These are phyloP conservation scores for Decapterus maruadsi DNA, from an alignment of 2,797 vertebrate species.

Conservation along the genomic window DNA sequence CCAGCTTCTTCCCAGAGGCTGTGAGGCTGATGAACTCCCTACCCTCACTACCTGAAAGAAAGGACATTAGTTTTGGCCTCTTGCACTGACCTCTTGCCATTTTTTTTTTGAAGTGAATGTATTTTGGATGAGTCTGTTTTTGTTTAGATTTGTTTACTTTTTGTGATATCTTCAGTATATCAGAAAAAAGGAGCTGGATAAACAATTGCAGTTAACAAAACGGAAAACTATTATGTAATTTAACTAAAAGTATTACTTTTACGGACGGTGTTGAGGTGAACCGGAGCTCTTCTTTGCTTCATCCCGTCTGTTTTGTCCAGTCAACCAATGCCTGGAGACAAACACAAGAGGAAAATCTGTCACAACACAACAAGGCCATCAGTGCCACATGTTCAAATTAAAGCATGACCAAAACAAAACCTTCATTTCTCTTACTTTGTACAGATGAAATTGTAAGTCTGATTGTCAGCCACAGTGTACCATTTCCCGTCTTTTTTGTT, in stretches of 20 bases:
- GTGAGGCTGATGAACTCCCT: too few species aligned
- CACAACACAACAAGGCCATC: neutral
- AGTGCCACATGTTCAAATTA: neutral
- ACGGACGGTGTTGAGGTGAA: neutral
- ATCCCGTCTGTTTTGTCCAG: neutral
- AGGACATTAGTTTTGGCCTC: too few species aligned
- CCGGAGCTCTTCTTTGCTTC: neutral
- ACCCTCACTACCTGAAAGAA: too few species aligned
- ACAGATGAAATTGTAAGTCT: slow-evolving; percentile 55
- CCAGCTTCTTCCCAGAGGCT: too few species aligned
- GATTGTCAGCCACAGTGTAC: slow-evolving; percentile 8
- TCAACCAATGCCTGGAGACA: neutral
- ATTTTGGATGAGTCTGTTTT: too few species aligned
- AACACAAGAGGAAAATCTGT: neutral
- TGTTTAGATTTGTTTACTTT: too few species aligned
- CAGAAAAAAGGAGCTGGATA: too few species aligned
- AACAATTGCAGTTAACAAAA: too few species aligned
- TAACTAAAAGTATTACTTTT: too few species aligned
- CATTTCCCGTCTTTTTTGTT: slow-evolving; percentile 17
- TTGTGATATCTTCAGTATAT: too few species aligned
- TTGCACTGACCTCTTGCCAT: too few species aligned
- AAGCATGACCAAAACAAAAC: neutral
- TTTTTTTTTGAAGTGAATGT: too few species aligned
- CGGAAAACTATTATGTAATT: neutral
- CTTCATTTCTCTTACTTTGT: neutral